Evolutionary conservation across 1,140 invertebrate species (phyloP), one percentile per base, ranked within the genome.

Genomic region (Agrypnia vestita): DNA sequence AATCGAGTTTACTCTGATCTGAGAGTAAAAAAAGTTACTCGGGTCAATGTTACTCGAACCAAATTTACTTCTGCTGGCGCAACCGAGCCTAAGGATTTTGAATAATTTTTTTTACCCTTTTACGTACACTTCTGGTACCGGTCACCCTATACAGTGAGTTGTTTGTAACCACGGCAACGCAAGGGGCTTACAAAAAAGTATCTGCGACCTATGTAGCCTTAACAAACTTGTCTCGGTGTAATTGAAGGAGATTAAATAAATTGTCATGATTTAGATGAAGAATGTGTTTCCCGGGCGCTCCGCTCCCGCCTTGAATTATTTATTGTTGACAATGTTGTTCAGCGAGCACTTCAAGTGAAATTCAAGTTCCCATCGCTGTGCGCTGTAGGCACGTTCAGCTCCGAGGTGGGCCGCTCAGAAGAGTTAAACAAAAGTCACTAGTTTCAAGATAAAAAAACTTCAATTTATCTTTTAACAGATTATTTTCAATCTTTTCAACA

Each of bases 211-310:
- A 51, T 64, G 10, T 44, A 79, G 69, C 55, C 71, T 62, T 78
- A 71, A 78, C 64, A 78, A 78, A 78, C 64, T 78, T 72, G 64
- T 78, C 67, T 59, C 53, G 72, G 55, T 64, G 78, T 67, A 74
- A 74, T 74, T 79, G 56, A 35, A 51, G 55, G 62, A 76, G 43
- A 80, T 53, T 75, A 51, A 80, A 80, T 76, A 80, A 80, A 80
- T 76, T 71, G 79, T 80, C 46, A 73, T 76, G 73, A 80, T 80
- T 76, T 76, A 76, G 67, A 56, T 80, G 79, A 80, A 80, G 76
- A 80, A 80, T 80, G n/a, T 61, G n/a, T 35, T 43, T 56, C 43
- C 49, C 8, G 46, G 35, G n/a, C 64, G 46, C 78, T 80, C 75
- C 64, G 71, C 67, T 6, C 19, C 55, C n/a, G n/a, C n/a, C 72